phyloP scores from a whole-genome alignment of 2,888 invertebrate genomes.

The Aproaerema taeniolella region DNA sequence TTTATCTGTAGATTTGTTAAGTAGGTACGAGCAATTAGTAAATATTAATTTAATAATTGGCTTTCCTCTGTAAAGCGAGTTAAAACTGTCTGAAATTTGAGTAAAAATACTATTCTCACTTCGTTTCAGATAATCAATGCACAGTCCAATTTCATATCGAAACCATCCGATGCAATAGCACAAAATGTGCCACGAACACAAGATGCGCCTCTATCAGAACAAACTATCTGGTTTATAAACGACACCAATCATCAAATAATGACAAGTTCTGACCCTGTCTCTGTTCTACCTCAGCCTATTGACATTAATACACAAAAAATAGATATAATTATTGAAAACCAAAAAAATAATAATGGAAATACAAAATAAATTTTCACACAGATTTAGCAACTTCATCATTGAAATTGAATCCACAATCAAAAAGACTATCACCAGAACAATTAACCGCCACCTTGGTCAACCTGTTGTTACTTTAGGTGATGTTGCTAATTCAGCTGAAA shows the following conservation, averaged over 20 bases:
- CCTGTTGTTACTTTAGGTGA: neutral
- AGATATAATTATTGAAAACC: conserved; percentile 6
- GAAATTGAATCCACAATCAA: too few species aligned
- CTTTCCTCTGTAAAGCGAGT: neutral
- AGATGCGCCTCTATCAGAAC: neutral
- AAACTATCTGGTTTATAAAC: conserved; percentile 1
- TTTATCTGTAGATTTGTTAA: too few species aligned
- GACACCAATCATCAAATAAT: neutral
- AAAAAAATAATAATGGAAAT: conserved; percentile 5
- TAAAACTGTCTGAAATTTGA: neutral
- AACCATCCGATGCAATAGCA: neutral
- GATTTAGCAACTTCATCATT: too few species aligned
- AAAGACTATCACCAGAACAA: too few species aligned
- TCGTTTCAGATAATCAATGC: neutral
- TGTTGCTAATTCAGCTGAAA: neutral
- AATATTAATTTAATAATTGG: too few species aligned
- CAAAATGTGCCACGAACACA: neutral
- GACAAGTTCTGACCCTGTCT: neutral
- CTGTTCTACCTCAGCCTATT: conserved; percentile 3
- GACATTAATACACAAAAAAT: conserved; percentile 2
- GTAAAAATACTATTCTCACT: neutral
- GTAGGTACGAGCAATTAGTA: too few species aligned
- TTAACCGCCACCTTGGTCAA: too few species aligned
- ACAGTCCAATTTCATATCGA: too few species aligned
- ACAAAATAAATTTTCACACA: conserved; percentile 3